Conservation (phyloP, 2,797 vertebrate species). For the Karalla daura region DNA sequence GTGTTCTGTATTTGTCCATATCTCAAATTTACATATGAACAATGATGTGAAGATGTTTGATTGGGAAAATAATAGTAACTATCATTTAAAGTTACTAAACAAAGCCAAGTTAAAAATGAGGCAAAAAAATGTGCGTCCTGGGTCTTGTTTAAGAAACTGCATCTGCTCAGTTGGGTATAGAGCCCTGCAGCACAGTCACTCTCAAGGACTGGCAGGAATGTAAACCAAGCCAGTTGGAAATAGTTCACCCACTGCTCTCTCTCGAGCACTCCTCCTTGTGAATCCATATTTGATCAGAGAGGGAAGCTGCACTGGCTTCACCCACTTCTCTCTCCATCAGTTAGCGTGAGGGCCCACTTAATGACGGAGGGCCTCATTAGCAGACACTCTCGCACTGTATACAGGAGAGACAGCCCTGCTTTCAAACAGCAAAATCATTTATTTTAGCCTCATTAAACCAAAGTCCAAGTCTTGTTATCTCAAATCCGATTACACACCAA, state of each 20-base stretch:
- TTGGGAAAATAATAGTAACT: no score
- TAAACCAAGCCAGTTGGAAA: not conserved
- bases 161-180: not conserved
- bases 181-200: not conserved
- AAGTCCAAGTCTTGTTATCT: slow-evolving; percentile 21
- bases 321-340: slow-evolving; percentile 19
- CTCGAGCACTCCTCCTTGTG: not conserved
- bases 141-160: not conserved
- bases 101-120: no score
- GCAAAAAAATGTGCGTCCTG: no score
- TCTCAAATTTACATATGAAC: no score
- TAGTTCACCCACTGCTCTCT: not conserved
- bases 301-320: not conserved
- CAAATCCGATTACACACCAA: slow-evolving; percentile 17
- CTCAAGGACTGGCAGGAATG: not conserved
- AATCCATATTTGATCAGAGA: slow-evolving; percentile 30
- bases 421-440: slow-evolving; percentile 36
- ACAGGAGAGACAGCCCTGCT: not conserved
- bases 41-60: no score
- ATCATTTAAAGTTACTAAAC: no score
- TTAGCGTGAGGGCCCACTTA: slow-evolving; percentile 40
- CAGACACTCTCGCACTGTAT: slow-evolving; percentile 8
- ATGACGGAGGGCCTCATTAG: slow-evolving; percentile 45
- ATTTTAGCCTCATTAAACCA: slow-evolving; percentile 40
- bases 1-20: no score